phyloP scores from a whole-genome alignment of 2,888 invertebrate species.

The Seladonia tumulorum region DNA sequence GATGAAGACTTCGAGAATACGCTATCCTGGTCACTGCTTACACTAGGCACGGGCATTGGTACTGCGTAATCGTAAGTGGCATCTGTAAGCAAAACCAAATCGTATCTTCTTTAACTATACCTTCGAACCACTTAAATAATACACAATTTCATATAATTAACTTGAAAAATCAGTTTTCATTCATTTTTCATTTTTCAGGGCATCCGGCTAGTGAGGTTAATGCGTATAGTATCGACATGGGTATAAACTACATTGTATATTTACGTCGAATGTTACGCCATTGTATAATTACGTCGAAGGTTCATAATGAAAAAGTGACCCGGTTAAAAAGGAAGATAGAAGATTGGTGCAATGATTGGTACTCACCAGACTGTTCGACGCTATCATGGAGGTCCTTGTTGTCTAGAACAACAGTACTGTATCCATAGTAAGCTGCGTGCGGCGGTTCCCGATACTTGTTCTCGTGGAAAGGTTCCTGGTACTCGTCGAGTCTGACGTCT shows the following conservation, averaged over 20 bases:
- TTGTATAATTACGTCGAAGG: no score
- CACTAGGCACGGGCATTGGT: slow-evolving; percentile 83
- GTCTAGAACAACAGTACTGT: slow-evolving; percentile 84
- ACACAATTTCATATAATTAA: neutral
- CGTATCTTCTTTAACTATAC: neutral
- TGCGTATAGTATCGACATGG: no score
- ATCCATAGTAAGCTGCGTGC: slow-evolving; percentile 83
- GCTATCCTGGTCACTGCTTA: slow-evolving; percentile 83
- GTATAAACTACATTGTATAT: no score
- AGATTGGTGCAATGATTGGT: neutral
- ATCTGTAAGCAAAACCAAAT: slow-evolving; percentile 73
- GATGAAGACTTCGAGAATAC: slow-evolving; percentile 83
- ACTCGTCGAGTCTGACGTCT: slow-evolving; percentile 83
- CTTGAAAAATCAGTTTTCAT: neutral
- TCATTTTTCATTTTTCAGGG: neutral
- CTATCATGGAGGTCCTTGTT: slow-evolving; percentile 84
- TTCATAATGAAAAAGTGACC: no score
- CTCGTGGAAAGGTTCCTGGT: slow-evolving; percentile 84
- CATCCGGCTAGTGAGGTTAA: no score
- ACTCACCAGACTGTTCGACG: slow-evolving; percentile 83
- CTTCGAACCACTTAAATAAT: neutral
- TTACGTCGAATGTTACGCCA: no score
- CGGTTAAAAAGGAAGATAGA: neutral
- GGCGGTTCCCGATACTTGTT: slow-evolving; percentile 82
- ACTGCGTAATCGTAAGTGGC: slow-evolving; percentile 84